Evolutionary conservation across 2,113 vertebrate genomes (phyloP).

Genomic region (Chauna torquata): DNA sequence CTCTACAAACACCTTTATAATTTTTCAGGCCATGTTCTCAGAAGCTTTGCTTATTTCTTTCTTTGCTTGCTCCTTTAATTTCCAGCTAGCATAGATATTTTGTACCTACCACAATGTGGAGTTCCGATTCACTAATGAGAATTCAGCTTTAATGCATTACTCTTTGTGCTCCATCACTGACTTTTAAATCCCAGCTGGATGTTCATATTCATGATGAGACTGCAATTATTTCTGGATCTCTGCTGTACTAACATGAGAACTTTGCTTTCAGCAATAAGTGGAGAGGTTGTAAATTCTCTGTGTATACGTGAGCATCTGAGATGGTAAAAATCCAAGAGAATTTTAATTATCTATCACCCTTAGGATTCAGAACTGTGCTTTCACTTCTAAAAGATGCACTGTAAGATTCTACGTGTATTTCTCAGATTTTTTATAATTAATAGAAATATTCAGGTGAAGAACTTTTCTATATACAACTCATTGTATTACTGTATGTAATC

Average conservation of each 20-base stretch:
- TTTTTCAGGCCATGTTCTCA: not conserved
- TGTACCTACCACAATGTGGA: not conserved
- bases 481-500: not conserved
- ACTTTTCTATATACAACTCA: not conserved
- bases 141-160: not conserved
- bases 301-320: not conserved
- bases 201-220: conserved; percentile 35
- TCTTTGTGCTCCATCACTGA: not conserved
- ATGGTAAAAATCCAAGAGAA: not conserved
- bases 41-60: not conserved
- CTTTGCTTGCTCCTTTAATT: not conserved
- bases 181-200: conserved; percentile 50
- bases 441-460: not conserved
- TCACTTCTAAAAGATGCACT: not conserved
- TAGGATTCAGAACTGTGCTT: not conserved
- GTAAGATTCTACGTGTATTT: not conserved
- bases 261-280: not conserved
- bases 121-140: conserved; percentile 6
- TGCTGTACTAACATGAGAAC: not conserved
- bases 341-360: not conserved
- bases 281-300: not conserved
- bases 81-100: not conserved
- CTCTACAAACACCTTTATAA: not conserved
- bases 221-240: conserved; percentile 40
- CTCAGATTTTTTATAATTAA: not conserved